Evolutionary conservation across 2,888 invertebrate species (phyloP).

Genomic region (Linhomoeus sp.): DNA sequence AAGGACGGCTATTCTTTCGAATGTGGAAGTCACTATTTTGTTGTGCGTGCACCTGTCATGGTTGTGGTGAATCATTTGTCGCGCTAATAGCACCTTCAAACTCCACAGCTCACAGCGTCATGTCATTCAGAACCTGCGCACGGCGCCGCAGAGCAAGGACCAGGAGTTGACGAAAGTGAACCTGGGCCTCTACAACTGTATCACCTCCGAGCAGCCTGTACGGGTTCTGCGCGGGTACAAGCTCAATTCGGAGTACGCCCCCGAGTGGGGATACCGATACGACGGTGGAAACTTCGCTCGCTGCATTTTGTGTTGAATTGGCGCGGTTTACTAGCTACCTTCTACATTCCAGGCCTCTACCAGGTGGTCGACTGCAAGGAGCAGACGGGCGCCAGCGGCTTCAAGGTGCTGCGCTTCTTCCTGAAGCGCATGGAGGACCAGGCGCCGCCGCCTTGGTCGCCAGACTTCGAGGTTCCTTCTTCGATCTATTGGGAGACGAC

Average conservation of each 20-base stretch:
- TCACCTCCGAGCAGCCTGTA: slow-evolving; percentile 26
- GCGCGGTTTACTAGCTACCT: not conserved
- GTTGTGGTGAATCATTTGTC: too few relatives aligned
- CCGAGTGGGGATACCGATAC: slow-evolving; percentile 32
- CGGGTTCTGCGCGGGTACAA: slow-evolving; percentile 33
- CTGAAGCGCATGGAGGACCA: slow-evolving; percentile 26
- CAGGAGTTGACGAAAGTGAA: slow-evolving; percentile 30
- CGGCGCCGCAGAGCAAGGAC: slow-evolving; percentile 31
- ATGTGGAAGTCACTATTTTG: too few relatives aligned
- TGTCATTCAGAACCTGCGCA: slow-evolving; percentile 30
- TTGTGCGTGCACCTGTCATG: too few relatives aligned
- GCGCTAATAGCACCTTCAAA: too few relatives aligned
- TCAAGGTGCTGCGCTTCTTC: slow-evolving; percentile 31
- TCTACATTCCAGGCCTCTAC: slow-evolving; percentile 31
- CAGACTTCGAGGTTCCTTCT: not conserved
- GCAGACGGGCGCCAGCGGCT: slow-evolving; percentile 27
- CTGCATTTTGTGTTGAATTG: not conserved
- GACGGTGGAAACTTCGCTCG: slow-evolving; percentile 16
- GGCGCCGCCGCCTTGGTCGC: slow-evolving; percentile 25
- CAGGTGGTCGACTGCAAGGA: slow-evolving; percentile 29
- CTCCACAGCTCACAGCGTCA: too few relatives aligned
- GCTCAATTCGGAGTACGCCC: slow-evolving; percentile 29
- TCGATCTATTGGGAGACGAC: too few relatives aligned
- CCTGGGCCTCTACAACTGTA: slow-evolving; percentile 27
- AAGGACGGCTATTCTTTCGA: too few relatives aligned